Conservation (phyloP, 2,888 invertebrate genomes). For the Chymomyza caudatula region DNA sequence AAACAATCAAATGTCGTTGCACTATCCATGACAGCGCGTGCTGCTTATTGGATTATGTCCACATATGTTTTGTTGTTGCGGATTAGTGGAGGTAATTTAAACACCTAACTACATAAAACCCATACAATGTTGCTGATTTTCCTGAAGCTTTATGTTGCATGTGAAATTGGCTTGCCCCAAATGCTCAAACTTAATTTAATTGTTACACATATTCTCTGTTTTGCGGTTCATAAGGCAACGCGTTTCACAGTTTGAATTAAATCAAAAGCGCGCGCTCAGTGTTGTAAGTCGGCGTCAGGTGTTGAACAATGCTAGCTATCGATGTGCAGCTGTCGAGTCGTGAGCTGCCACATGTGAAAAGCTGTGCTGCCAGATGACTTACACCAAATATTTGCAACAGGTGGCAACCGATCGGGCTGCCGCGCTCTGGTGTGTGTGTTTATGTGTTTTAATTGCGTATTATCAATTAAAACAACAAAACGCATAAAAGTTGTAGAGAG, state of each 20-base stretch:
- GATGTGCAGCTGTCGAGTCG: neutral
- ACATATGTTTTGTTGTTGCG: constrained; percentile 45
- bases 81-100: constrained; percentile 43
- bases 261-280: neutral
- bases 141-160: neutral
- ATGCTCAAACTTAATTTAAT: neutral
- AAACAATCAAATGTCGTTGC: constrained; percentile 55
- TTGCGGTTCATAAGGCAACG: neutral
- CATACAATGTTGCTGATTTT: constrained; percentile 11
- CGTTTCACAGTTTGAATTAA: neutral
- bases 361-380: neutral
- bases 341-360: neutral
- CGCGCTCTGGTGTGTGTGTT: neutral
- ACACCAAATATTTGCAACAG: neutral
- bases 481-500: no score
- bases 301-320: neutral
- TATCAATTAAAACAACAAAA: no score
- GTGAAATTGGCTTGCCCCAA: neutral
- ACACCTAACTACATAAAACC: constrained; percentile 13
- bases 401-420: neutral
- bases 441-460: neutral
- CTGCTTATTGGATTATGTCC: constrained; percentile 63
- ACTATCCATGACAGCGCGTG: constrained; percentile 23
- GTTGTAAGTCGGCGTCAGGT: neutral
- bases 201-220: neutral